Percentiles rank a stretch among this genome's conserved stretches.
Conservation (phyloP, 2,797 vertebrate genomes). For the Limnodromus scolopaceus region DNA sequence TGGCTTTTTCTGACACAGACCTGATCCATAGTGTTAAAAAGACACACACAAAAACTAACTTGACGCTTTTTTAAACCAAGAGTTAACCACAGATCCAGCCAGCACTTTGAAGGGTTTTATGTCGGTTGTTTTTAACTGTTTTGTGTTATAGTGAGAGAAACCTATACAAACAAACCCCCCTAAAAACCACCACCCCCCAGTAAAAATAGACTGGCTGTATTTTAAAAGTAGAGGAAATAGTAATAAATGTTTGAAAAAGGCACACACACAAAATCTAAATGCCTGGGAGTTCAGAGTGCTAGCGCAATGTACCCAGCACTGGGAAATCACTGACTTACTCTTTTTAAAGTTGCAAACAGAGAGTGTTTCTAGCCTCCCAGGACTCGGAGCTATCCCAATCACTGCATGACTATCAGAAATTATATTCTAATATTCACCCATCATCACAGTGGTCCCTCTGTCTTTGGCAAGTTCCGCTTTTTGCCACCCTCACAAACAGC, state of each 20-base stretch:
- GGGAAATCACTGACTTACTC: neutral
- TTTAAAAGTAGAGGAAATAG: neutral
- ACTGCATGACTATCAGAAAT: neutral
- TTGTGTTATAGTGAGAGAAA: neutral
- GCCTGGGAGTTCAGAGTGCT: neutral
- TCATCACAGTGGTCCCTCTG: neutral
- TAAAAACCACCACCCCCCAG: neutral
- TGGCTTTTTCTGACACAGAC: neutral
- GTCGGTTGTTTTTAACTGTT: neutral
- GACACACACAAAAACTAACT: neutral
- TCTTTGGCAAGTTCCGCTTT: neutral
- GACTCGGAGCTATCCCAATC: neutral
- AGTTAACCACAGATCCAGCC: neutral
- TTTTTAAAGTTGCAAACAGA: neutral
- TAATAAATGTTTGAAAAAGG: neutral
- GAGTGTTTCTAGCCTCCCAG: neutral
- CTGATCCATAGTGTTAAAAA: neutral
- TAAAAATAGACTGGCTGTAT: neutral
- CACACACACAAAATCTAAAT: neutral
- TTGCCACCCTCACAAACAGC: neutral
- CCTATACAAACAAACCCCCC: neutral
- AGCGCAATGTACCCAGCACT: accelerated
- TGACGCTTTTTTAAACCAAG: neutral
- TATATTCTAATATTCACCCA: neutral
- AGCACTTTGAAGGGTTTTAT: neutral